Percentiles rank a stretch among this genome's conserved stretches.
Evolutionary conservation across 2,888 invertebrate genomes (phyloP).

Genomic region (Trachelus troglodyta): DNA sequence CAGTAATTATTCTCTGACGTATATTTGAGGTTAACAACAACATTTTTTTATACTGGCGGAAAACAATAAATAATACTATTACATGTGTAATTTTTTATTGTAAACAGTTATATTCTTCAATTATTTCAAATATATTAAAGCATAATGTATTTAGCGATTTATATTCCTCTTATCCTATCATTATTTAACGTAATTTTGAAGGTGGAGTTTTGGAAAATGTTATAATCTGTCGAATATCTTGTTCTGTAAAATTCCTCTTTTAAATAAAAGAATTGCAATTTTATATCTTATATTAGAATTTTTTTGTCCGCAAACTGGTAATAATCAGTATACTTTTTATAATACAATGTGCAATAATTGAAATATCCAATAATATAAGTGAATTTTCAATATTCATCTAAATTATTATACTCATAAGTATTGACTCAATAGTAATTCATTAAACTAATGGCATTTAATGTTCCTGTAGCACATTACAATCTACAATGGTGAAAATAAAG

Average conservation of each 20-base stretch:
- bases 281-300: not conserved
- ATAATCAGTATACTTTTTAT: too few relatives aligned
- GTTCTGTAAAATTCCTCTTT: not conserved
- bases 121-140: not conserved
- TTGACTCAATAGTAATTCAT: not conserved
- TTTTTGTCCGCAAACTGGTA: not conserved
- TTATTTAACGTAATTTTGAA: not conserved
- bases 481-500: slow-evolving; percentile 61
- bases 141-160: not conserved
- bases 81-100: not conserved
- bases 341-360: too few relatives aligned
- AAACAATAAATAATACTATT: slow-evolving; percentile 8
- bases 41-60: slow-evolving; percentile 9
- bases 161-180: not conserved
- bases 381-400: not conserved
- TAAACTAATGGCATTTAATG: not conserved
- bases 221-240: not conserved
- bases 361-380: too few relatives aligned
- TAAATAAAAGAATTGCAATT: too few relatives aligned
- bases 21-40: not conserved
- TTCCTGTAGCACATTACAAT: not conserved
- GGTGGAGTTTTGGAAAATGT: not conserved
- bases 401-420: not conserved
- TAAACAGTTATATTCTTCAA: not conserved
- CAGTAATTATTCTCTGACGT: not conserved